Conservation (phyloP, 1,140 invertebrate genomes). For the Megalonaias nervosa region DNA sequence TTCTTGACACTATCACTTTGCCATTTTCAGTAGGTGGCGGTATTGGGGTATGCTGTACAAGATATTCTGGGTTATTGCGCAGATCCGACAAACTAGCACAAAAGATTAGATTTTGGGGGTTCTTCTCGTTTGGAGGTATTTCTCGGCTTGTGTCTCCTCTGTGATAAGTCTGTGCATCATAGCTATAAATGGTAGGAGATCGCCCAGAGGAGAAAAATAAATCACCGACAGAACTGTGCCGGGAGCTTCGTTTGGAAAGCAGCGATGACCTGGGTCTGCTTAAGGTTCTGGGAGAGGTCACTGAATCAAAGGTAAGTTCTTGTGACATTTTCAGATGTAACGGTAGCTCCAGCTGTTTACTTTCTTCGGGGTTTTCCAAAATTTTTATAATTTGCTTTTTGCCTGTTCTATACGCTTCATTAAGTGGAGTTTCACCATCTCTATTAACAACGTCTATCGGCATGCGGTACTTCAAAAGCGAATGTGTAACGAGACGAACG, state of each 20-base stretch:
- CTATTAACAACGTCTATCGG: slow-evolving; percentile 46
- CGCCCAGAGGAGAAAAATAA: not conserved
- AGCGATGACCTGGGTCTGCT: slow-evolving; percentile 15
- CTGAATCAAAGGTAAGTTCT: too few species aligned
- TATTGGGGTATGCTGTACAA: slow-evolving; percentile 39
- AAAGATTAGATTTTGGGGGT: slow-evolving; percentile 42
- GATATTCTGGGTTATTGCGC: slow-evolving; percentile 54
- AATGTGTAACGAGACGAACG: slow-evolving; percentile 41
- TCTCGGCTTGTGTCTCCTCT: not conserved
- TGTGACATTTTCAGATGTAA: too few species aligned
- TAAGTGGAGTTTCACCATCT: slow-evolving; percentile 43
- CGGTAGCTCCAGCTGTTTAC: too few species aligned
- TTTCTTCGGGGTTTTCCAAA: slow-evolving; percentile 12
- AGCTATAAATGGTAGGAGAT: slow-evolving; percentile 12
- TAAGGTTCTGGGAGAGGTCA: not conserved
- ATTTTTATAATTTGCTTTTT: slow-evolving; percentile 25
- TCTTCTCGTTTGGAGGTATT: slow-evolving; percentile 26
- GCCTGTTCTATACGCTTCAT: slow-evolving; percentile 39
- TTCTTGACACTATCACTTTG: not conserved
- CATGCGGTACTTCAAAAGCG: slow-evolving; percentile 46
- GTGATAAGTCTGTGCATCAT: not conserved
- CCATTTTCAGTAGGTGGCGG: not conserved
- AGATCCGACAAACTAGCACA: slow-evolving; percentile 45
- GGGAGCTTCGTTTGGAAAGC: slow-evolving; percentile 6
- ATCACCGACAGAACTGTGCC: slow-evolving; percentile 9